These are phyloP conservation scores for Oligia latruncula DNA, from an alignment of 2,888 invertebrate genomes.

Conservation along the genomic window DNA sequence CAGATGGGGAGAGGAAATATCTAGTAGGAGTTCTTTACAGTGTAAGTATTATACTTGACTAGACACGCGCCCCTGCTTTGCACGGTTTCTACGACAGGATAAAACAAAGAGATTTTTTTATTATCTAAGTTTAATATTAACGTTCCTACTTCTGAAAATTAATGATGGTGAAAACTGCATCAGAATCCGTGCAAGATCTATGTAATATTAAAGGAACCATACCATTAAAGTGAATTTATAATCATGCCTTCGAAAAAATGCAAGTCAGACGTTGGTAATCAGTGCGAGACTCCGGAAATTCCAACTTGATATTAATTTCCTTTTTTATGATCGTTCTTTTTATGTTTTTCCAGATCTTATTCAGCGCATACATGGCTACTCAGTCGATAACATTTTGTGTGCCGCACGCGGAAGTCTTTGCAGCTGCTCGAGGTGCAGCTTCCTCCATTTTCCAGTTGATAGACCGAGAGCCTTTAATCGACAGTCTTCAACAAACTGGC, in stretches of 20 bases:
- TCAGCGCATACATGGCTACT: constrained; percentile 94
- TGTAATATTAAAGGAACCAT: not conserved
- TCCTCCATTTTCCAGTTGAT: constrained; percentile 93
- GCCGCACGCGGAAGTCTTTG: constrained; percentile 94
- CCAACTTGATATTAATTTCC: not conserved
- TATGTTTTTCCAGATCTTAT: constrained; percentile 90
- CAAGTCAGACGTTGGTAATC: not conserved
- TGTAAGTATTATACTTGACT: constrained; percentile 83
- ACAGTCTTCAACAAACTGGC: constrained; percentile 91
- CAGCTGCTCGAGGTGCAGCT: constrained; percentile 93
- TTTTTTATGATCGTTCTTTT: not conserved
- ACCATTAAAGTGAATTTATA: not conserved
- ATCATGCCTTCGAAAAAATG: not conserved
- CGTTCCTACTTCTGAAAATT: not conserved
- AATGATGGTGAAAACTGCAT: not conserved
- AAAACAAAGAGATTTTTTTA: not conserved
- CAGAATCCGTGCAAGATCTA: not conserved
- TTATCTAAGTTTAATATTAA: not conserved
- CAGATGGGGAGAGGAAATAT: constrained; percentile 90
- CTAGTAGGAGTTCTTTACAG: constrained; percentile 92
- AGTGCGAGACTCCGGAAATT: not conserved
- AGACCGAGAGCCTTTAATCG: constrained; percentile 93
- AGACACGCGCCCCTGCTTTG: not conserved
- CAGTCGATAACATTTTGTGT: constrained; percentile 94
- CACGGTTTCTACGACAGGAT: not conserved